Evolutionary conservation across 1,140 invertebrate genomes (phyloP).

Genomic region (Hetaerina americana): DNA sequence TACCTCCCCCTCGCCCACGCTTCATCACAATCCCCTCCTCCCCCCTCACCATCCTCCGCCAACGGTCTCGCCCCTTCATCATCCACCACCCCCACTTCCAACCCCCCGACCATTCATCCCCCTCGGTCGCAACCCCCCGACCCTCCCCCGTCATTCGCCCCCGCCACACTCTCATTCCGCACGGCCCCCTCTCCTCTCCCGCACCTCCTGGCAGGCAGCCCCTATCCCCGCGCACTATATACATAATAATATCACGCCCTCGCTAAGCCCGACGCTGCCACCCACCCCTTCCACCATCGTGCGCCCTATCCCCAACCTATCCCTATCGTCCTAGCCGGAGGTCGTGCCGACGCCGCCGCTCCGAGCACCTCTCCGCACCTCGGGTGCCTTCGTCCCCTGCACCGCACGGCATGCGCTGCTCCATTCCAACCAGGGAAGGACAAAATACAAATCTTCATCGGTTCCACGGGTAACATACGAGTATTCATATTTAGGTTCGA

Average conservation of each 20-base stretch:
- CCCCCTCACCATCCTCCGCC: background rate
- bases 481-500: too few species aligned
- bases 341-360: too few species aligned
- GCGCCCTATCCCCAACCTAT: too few species aligned
- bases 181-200: background rate
- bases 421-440: too few species aligned
- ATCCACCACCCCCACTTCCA: background rate
- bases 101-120: background rate
- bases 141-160: background rate
- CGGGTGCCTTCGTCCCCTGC: too few species aligned
- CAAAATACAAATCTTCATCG: too few species aligned
- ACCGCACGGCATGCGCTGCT: too few species aligned
- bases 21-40: background rate
- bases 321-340: too few species aligned
- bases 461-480: too few species aligned
- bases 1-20: background rate
- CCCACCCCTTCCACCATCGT: background rate
- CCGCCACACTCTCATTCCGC: background rate
- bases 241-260: background rate
- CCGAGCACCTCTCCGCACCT: too few species aligned
- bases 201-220: too few species aligned
- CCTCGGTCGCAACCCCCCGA: background rate
- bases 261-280: background rate
- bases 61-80: background rate
- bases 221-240: background rate